phyloP scores from a whole-genome alignment of 1,140 invertebrate species.

The Babylonia areolata region DNA sequence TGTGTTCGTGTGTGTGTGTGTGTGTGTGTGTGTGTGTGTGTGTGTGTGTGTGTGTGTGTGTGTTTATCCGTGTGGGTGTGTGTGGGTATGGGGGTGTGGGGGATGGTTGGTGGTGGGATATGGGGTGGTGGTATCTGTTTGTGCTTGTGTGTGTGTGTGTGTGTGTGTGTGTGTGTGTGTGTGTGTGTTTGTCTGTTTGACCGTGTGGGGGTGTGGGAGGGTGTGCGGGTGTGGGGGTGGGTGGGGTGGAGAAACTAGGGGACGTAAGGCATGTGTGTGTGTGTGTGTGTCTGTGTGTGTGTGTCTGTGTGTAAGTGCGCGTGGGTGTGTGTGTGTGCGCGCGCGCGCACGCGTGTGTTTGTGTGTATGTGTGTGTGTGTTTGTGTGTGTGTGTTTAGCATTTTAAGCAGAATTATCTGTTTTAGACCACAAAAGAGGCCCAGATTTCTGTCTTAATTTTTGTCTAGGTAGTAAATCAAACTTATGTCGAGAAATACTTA shows the following conservation, averaged over 20 bases:
- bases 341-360: neutral
- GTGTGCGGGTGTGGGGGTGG: no score
- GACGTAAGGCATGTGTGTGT: neutral
- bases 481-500: no score
- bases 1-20: neutral
- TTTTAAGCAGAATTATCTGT: no score
- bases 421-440: no score
- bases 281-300: neutral
- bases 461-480: no score
- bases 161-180: slow-evolving; percentile 21
- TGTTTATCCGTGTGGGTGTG: neutral
- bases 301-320: neutral
- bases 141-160: neutral
- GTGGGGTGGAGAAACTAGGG: no score
- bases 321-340: no score
- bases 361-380: neutral
- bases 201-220: no score
- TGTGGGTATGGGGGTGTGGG: no score
- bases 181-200: neutral
- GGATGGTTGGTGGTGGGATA: neutral
- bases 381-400: no score
- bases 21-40: slow-evolving; percentile 17
- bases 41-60: slow-evolving; percentile 21
- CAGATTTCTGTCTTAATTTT: no score
- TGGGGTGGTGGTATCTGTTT: neutral